A percentile compares a stretch with the other conserved stretches of the same genome.
These are phyloP conservation scores for Mustela erminea DNA, from an alignment of 2,797 vertebrate genomes.

Conservation along the genomic window DNA sequence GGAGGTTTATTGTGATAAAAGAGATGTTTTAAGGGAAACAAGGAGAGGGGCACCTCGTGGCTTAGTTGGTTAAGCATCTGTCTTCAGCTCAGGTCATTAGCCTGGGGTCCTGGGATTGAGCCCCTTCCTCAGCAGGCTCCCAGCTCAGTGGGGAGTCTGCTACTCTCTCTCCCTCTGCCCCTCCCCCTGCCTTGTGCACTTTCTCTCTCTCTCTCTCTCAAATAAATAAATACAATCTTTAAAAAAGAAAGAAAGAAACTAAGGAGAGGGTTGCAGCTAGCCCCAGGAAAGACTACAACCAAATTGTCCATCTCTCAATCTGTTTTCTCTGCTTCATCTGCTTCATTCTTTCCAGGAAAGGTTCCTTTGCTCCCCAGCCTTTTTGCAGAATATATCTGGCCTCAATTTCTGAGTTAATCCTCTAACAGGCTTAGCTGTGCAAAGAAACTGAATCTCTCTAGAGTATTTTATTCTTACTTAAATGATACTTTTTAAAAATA, in stretches of 20 bases:
- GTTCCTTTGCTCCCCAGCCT: neutral
- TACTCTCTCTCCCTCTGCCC: too few species aligned
- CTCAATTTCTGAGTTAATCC: neutral
- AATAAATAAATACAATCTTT: too few species aligned
- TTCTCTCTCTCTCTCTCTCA: too few species aligned
- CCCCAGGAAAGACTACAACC: neutral
- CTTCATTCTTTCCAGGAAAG: neutral
- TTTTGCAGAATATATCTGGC: neutral
- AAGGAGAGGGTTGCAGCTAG: neutral
- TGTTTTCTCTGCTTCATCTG: neutral
- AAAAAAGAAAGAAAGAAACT: too few species aligned
- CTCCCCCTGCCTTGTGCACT: too few species aligned
- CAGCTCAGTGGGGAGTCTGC: too few species aligned
- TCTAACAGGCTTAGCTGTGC: neutral
- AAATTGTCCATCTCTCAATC: neutral
- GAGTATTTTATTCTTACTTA: constrained; percentile 16
- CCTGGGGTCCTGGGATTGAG: too few species aligned
- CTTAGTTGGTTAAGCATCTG: too few species aligned
- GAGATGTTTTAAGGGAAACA: neutral
- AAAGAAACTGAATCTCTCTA: neutral
- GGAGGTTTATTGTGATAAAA: neutral
- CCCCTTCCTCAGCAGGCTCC: too few species aligned
- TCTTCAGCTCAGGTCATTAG: too few species aligned
- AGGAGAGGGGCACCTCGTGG: too few species aligned
- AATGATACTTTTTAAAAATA: neutral